A percentile compares a stretch with the other conserved stretches of the same genome.
Evolutionary conservation across 2,113 vertebrate genomes (phyloP).

Genomic region (Hemichromis elongatus): DNA sequence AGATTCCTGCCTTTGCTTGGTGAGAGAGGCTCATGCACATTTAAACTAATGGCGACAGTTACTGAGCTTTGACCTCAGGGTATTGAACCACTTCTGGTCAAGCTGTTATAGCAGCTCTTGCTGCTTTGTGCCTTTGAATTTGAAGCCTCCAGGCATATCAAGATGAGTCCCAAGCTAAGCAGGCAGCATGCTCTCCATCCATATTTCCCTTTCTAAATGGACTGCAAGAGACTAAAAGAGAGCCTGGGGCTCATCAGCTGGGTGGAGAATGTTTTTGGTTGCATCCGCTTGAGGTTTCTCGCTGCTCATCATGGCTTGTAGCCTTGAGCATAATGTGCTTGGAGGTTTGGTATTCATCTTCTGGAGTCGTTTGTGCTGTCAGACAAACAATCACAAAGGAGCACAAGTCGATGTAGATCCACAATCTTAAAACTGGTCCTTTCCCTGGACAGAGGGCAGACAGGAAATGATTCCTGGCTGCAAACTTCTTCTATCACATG

Average conservation of each 20-base stretch:
- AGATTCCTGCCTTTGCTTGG: background rate
- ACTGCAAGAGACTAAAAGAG: slow-evolving; percentile 21
- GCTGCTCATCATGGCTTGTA: slow-evolving; percentile 29
- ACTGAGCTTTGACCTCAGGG: slow-evolving; percentile 9
- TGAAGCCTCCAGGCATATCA: slow-evolving; percentile 12
- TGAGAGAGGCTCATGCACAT: background rate
- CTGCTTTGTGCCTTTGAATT: slow-evolving; percentile 27
- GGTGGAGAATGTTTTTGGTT: slow-evolving; percentile 16
- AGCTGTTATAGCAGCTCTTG: background rate
- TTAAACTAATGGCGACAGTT: background rate
- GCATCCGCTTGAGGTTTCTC: slow-evolving; percentile 14
- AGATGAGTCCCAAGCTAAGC: slow-evolving; percentile 22
- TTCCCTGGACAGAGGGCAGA: slow-evolving; percentile 14
- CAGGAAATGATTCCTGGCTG: slow-evolving; percentile 9
- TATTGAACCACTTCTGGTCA: background rate
- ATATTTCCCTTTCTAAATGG: slow-evolving; percentile 37
- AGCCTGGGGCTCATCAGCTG: slow-evolving; percentile 33
- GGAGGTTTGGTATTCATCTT: slow-evolving; percentile 14
- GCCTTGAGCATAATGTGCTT: slow-evolving; percentile 3
- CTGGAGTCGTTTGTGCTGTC: background rate
- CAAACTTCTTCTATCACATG: slow-evolving; percentile 1
- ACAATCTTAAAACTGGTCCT: slow-evolving; percentile 4
- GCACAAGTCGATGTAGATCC: background rate
- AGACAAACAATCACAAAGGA: background rate
- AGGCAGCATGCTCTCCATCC: slow-evolving; percentile 14